A percentile compares a stretch with the other conserved stretches of the same genome.
Evolutionary conservation across 2,113 vertebrate genomes (phyloP).

Genomic region (Anolis sagrei): DNA sequence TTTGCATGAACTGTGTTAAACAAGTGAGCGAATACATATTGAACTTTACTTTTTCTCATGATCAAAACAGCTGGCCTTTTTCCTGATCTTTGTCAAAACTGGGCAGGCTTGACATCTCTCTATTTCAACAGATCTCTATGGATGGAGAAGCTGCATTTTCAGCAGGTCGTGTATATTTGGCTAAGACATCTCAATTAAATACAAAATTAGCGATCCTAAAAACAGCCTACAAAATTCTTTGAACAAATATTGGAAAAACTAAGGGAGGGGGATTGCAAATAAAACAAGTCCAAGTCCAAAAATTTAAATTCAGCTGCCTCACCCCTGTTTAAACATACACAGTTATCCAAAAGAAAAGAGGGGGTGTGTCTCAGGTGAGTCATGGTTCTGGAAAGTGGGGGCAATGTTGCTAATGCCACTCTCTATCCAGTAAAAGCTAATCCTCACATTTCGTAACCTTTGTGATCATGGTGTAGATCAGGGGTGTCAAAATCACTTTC

Average conservation of each 20-base stretch:
- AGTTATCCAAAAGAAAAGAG: background rate
- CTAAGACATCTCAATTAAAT: background rate
- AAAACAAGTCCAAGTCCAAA: background rate
- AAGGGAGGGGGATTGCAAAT: background rate
- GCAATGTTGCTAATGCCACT: background rate
- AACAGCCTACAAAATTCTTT: background rate
- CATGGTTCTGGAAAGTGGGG: background rate
- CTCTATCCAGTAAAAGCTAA: background rate
- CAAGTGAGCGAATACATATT: fast-evolving
- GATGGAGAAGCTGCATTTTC: background rate
- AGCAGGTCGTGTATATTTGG: background rate
- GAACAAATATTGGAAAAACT: background rate
- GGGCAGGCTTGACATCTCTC: background rate
- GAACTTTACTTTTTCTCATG: background rate
- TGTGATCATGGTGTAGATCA: background rate
- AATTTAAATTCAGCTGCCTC: background rate
- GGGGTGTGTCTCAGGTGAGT: background rate
- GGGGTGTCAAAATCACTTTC: too few species aligned
- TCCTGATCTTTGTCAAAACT: background rate
- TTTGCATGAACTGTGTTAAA: conserved; percentile 12
- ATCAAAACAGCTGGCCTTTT: background rate
- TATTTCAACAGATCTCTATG: fast-evolving
- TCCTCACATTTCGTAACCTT: background rate
- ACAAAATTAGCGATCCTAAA: background rate
- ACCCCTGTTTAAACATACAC: background rate